Percentiles rank a stretch among this genome's conserved stretches.
Evolutionary conservation across 2,113 vertebrate species (phyloP).

Genomic region (Myrmecobius fasciatus): DNA sequence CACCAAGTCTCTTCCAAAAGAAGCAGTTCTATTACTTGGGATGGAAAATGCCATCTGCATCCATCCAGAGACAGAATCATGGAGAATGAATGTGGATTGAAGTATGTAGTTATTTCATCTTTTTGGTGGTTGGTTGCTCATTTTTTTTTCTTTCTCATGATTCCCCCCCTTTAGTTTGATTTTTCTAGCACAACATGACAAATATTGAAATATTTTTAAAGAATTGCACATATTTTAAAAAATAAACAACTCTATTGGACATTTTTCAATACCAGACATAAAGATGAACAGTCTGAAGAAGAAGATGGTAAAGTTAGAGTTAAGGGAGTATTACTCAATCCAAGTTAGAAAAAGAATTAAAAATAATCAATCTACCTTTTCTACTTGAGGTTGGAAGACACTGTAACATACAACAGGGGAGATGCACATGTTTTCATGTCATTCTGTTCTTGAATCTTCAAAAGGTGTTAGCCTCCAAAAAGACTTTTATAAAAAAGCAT

Average conservation of each 20-base stretch:
- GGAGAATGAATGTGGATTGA: too few relatives aligned
- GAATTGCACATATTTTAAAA: too few relatives aligned
- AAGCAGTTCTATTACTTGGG: background rate
- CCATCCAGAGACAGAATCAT: too few relatives aligned
- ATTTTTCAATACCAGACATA: background rate
- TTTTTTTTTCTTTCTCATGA: too few relatives aligned
- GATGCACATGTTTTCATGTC: constrained; percentile 19
- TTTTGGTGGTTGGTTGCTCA: too few relatives aligned
- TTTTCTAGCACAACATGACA: too few relatives aligned
- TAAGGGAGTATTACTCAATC: background rate
- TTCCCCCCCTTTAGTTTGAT: too few relatives aligned
- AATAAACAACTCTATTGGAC: background rate
- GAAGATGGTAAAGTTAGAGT: background rate
- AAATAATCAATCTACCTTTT: background rate
- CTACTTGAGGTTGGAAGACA: constrained; percentile 30
- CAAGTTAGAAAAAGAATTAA: background rate
- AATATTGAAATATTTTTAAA: too few relatives aligned
- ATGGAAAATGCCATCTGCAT: too few relatives aligned
- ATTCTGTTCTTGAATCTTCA: constrained; percentile 32
- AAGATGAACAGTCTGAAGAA: background rate
- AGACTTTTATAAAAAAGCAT: constrained; percentile 63
- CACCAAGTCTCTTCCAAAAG: background rate
- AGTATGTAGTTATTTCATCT: too few relatives aligned
- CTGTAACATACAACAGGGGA: background rate
- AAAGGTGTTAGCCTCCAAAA: constrained; percentile 50